phyloP scores from a whole-genome alignment of 2,888 invertebrate species.

The Anodontia alba region DNA sequence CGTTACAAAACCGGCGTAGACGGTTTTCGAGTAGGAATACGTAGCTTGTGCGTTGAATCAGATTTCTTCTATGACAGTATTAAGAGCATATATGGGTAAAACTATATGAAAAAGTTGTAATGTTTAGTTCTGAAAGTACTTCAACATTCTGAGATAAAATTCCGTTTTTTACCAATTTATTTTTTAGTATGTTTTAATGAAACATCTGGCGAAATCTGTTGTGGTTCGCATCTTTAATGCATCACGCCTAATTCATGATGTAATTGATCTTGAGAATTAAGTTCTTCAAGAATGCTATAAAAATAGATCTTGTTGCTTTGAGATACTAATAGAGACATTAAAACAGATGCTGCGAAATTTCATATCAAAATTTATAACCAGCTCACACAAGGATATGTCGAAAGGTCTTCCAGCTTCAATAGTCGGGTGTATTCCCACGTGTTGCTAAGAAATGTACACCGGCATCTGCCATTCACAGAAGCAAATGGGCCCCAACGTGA shows the following conservation, averaged over 20 bases:
- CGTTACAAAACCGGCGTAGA: too few species aligned
- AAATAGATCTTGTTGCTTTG: constrained; percentile 23
- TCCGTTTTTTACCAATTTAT: too few species aligned
- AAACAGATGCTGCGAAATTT: constrained; percentile 20
- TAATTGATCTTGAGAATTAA: background rate
- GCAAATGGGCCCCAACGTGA: constrained; percentile 13
- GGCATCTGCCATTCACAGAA: constrained; percentile 7
- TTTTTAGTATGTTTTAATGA: too few species aligned
- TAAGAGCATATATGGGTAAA: too few species aligned
- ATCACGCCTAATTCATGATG: background rate
- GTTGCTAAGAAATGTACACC: constrained; percentile 10
- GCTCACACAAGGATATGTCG: constrained; percentile 13
- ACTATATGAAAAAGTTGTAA: too few species aligned
- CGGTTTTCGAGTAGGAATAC: too few species aligned
- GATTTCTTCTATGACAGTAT: too few species aligned
- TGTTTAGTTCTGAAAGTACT: too few species aligned
- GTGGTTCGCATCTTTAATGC: background rate
- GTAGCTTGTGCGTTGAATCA: too few species aligned
- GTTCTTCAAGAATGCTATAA: constrained; percentile 16
- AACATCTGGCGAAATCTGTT: background rate
- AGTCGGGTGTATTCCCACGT: constrained; percentile 14
- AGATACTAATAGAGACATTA: constrained; percentile 13
- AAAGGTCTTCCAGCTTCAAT: constrained; percentile 9
- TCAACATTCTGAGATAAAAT: too few species aligned
- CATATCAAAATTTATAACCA: constrained; percentile 6